A percentile compares a stretch with the other conserved stretches of the same genome.
Conservation (phyloP, 2,888 invertebrate genomes). For the Rhamnusium bicolor region DNA sequence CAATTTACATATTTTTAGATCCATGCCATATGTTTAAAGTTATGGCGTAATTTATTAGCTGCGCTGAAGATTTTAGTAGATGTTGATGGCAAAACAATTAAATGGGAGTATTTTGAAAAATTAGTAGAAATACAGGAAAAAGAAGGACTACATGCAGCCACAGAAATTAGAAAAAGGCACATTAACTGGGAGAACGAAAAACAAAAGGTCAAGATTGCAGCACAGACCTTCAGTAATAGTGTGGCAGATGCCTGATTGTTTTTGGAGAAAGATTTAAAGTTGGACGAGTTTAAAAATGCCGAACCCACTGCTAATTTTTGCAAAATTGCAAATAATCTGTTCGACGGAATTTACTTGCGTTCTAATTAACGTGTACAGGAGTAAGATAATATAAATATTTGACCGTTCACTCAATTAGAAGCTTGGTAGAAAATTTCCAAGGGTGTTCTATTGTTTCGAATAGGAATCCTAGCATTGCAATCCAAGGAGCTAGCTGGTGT, state of each 20-base stretch:
- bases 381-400: too few relatives aligned
- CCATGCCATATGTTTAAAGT: neutral
- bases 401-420: too few relatives aligned
- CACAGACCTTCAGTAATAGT: conserved; percentile 1
- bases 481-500: too few relatives aligned
- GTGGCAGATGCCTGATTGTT: neutral
- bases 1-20: neutral
- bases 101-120: neutral
- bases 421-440: too few relatives aligned
- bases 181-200: neutral
- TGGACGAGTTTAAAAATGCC: neutral
- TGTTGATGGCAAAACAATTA: neutral
- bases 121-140: neutral
- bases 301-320: conserved; percentile 9
- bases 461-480: too few relatives aligned
- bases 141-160: neutral
- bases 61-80: neutral
- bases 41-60: neutral
- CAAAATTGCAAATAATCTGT: conserved; percentile 15
- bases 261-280: conserved; percentile 9
- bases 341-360: too few relatives aligned
- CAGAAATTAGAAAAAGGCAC: conserved; percentile 13
- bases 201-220: neutral
- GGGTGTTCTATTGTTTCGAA: too few relatives aligned
- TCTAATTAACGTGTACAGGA: too few relatives aligned